Percentiles rank a stretch among this genome's conserved stretches.
Conservation (phyloP, 2,797 vertebrate genomes). For the Parotocinclus haroldoi region DNA sequence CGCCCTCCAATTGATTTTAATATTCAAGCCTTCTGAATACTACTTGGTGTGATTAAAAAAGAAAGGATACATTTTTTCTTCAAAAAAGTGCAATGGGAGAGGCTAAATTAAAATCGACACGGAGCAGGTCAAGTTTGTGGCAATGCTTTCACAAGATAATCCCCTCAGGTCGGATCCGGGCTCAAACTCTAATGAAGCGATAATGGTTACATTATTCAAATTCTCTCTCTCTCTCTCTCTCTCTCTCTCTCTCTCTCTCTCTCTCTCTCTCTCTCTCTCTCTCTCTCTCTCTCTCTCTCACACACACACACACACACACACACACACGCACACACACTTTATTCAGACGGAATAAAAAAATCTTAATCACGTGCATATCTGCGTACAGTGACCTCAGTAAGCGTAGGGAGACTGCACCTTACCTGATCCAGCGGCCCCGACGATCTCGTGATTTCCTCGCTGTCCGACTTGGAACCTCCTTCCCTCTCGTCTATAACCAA, state of each 20-base stretch:
- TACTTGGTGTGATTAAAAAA: slow-evolving; percentile 58
- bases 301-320: too few species aligned
- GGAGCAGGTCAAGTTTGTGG: slow-evolving; percentile 93
- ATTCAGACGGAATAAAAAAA: slow-evolving; percentile 93
- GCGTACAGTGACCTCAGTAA: slow-evolving; percentile 79
- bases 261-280: too few species aligned
- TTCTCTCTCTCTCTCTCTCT: slow-evolving; percentile 52
- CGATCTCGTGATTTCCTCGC: slow-evolving; percentile 95
- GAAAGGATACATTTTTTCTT: slow-evolving; percentile 59
- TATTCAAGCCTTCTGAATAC: slow-evolving; percentile 58
- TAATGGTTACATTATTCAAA: slow-evolving; percentile 97
- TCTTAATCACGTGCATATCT: slow-evolving; percentile 98
- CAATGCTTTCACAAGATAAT: slow-evolving; percentile 91
- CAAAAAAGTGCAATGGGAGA: slow-evolving; percentile 64
- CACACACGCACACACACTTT: too few species aligned
- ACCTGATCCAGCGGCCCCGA: slow-evolving; percentile 98
- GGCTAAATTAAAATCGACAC: slow-evolving; percentile 95
- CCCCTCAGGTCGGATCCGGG: slow-evolving; percentile 87
- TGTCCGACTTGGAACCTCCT: slow-evolving; percentile 98
- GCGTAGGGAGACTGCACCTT: slow-evolving; percentile 52
- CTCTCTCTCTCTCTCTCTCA: too few species aligned
- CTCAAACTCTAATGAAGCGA: slow-evolving; percentile 96
- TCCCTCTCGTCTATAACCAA: slow-evolving; percentile 99
- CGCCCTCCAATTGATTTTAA: slow-evolving; percentile 52
- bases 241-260: too few species aligned